Evolutionary conservation across 1,140 invertebrate genomes (phyloP).

Genomic region (Musca domestica): DNA sequence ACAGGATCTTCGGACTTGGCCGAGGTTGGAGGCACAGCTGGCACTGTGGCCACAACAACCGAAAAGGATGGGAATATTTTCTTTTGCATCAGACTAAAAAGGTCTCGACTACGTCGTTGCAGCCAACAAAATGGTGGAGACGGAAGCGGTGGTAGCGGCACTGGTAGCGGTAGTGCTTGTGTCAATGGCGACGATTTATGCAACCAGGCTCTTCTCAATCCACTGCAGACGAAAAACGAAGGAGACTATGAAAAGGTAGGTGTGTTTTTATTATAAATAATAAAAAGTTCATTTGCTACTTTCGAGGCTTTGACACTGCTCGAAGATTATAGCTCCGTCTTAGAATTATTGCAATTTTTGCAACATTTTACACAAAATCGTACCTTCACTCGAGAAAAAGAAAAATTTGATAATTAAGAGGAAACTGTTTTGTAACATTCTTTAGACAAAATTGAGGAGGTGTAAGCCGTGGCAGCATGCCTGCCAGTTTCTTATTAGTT

Average conservation of each 20-base stretch:
- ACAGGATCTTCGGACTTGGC: constrained; percentile 11
- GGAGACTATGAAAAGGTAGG: constrained; percentile 52
- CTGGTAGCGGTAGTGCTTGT: constrained; percentile 35
- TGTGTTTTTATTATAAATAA: too few species aligned
- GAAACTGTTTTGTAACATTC: too few species aligned
- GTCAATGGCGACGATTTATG: constrained; percentile 35
- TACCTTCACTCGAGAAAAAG: too few species aligned
- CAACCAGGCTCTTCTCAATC: constrained; percentile 50
- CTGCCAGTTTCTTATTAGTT: too few species aligned
- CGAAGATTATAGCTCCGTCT: too few species aligned
- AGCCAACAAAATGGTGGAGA: constrained; percentile 40
- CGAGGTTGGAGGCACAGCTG: constrained; percentile 29
- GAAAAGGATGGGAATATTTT: constrained; percentile 47
- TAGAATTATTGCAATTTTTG: too few species aligned
- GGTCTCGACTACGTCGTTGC: constrained; percentile 45
- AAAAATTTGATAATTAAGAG: too few species aligned
- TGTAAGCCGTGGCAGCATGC: too few species aligned
- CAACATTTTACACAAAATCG: too few species aligned
- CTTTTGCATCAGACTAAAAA: constrained; percentile 50
- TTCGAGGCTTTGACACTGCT: too few species aligned
- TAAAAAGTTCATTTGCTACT: too few species aligned
- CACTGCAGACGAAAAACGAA: constrained; percentile 46
- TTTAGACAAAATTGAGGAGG: too few species aligned
- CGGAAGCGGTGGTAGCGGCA: constrained; percentile 42
- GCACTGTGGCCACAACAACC: constrained; percentile 12